Conservation (phyloP, 2,113 vertebrate genomes). For the Sinocyclocheilus anshuiensis region DNA sequence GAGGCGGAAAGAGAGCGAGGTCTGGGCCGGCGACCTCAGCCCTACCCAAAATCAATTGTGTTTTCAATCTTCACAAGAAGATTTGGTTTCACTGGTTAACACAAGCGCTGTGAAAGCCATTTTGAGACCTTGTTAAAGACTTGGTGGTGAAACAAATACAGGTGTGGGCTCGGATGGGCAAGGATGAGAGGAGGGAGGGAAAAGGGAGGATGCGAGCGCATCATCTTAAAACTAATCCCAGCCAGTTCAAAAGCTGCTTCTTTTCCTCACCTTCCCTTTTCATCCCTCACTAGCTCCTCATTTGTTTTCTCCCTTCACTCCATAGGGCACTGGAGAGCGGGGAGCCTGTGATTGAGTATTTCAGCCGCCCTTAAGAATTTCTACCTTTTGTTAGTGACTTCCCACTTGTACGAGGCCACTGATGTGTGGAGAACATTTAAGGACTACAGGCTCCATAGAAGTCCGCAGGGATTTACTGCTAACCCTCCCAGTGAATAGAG, state of each 20-base stretch:
- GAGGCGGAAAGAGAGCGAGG: constrained; percentile 32
- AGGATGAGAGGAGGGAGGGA: constrained; percentile 16
- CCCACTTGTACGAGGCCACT: constrained; percentile 48
- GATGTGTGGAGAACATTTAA: constrained; percentile 54
- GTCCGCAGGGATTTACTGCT: constrained; percentile 47
- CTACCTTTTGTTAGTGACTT: constrained; percentile 54
- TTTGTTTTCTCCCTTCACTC: constrained; percentile 57
- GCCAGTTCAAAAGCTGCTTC: constrained; percentile 17
- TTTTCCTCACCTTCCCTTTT: constrained; percentile 44
- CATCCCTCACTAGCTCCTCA: constrained; percentile 50
- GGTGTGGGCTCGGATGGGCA: constrained; percentile 27
- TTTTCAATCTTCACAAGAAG: constrained; percentile 73
- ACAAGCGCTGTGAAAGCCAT: constrained; percentile 61
- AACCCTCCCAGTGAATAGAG: constrained; percentile 46
- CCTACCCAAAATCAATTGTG: constrained; percentile 76
- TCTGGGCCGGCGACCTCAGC: constrained; percentile 54
- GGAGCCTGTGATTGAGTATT: constrained; percentile 48
- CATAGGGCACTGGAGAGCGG: constrained; percentile 53
- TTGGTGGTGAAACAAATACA: constrained; percentile 55
- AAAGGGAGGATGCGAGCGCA: constrained; percentile 8
- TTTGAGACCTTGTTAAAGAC: constrained; percentile 61
- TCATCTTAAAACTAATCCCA: constrained; percentile 62
- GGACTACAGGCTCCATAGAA: constrained; percentile 39
- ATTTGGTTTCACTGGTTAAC: constrained; percentile 73
- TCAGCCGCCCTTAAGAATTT: constrained; percentile 53